These are phyloP conservation scores for Psix sp. DNA, from an alignment of 1,140 invertebrate genomes.

Conservation along the genomic window DNA sequence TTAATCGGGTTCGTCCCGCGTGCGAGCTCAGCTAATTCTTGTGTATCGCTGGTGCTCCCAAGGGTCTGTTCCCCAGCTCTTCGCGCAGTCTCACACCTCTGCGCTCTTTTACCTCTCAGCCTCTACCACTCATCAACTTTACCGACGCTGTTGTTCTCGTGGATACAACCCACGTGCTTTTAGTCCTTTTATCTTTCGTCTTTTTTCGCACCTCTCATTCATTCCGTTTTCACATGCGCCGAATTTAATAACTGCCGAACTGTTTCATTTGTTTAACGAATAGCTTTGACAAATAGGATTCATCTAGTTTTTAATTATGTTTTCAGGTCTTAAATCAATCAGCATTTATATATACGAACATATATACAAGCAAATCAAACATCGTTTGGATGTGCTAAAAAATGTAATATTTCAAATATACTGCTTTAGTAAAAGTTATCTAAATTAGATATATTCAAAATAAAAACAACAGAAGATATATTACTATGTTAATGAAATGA, in stretches of 20 bases:
- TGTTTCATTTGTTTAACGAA: slow-evolving; percentile 2
- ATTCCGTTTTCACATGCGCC: slow-evolving; percentile 40
- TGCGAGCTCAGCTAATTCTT: slow-evolving; percentile 69
- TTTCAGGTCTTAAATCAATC: too few relatives aligned
- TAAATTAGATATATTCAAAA: too few relatives aligned
- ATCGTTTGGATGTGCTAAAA: too few relatives aligned
- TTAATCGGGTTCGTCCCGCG: slow-evolving; percentile 77
- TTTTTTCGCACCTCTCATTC: slow-evolving; percentile 29
- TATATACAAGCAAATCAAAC: too few relatives aligned
- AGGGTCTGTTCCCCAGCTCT: slow-evolving; percentile 66
- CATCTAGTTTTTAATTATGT: too few relatives aligned
- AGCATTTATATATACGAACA: too few relatives aligned
- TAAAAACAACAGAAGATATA: too few relatives aligned
- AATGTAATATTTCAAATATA: too few relatives aligned
- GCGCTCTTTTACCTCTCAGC: slow-evolving; percentile 38
- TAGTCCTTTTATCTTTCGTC: slow-evolving; percentile 8
- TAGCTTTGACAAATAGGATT: not conserved
- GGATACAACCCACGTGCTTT: slow-evolving; percentile 28
- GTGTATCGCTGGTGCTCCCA: slow-evolving; percentile 73
- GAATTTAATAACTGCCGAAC: slow-evolving; percentile 19
- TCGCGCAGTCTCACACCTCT: slow-evolving; percentile 37
- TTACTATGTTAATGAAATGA: too few relatives aligned
- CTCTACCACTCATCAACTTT: slow-evolving; percentile 57
- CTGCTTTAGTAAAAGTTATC: too few relatives aligned
- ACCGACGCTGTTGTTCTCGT: slow-evolving; percentile 42